phyloP scores from a whole-genome alignment of 2,888 invertebrate genomes.

The Hedya salicella region DNA sequence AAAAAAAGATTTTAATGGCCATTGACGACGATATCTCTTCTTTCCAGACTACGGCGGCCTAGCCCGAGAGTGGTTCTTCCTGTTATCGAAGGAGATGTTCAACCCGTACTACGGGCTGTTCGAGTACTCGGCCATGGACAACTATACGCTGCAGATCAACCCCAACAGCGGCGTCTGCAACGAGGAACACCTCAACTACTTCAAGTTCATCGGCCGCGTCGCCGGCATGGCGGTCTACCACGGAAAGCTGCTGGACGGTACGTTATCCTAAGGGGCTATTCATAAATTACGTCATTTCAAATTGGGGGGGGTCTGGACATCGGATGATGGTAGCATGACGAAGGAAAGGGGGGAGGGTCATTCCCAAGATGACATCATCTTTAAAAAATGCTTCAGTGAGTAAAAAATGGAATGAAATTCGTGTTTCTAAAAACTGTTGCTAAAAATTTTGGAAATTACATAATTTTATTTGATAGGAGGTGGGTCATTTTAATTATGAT shows the following conservation, averaged over 20 bases:
- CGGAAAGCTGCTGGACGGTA: constrained; percentile 98
- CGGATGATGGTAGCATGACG: no score
- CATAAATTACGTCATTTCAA: no score
- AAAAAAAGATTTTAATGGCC: no score
- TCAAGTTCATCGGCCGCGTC: constrained; percentile 98
- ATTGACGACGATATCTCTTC: background rate
- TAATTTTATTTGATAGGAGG: no score
- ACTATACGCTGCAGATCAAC: constrained; percentile 99
- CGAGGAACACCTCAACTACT: constrained; percentile 98
- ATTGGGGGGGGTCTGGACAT: no score
- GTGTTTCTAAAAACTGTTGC: no score
- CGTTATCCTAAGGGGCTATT: constrained; percentile 55
- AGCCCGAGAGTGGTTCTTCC: constrained; percentile 99
- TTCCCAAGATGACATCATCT: no score
- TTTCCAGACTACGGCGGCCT: constrained; percentile 95
- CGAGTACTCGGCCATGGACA: constrained; percentile 99
- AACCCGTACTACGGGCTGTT: constrained; percentile 99
- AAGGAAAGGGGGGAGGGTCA: no score
- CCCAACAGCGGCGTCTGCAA: constrained; percentile 98
- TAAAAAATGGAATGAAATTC: no score
- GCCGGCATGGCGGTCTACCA: constrained; percentile 99
- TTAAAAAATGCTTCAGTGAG: no score
- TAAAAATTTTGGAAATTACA: no score
- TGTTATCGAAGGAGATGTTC: constrained; percentile 99
- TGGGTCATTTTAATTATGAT: no score